These are phyloP conservation scores for Cinclus mexicanus DNA, from an alignment of 2,113 vertebrate species.

Conservation along the genomic window DNA sequence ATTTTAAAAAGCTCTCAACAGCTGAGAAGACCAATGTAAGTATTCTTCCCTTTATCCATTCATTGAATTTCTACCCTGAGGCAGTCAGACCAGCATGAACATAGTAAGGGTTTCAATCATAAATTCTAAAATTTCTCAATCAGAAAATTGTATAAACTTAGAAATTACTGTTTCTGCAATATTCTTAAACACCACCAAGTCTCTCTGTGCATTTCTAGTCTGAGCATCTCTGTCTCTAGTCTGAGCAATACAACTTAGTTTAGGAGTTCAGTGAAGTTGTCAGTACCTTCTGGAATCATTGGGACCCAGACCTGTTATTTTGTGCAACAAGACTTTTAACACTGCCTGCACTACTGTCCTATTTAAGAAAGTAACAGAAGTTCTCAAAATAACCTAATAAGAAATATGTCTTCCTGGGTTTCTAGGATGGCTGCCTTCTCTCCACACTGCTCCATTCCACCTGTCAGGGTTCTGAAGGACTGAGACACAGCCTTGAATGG, in stretches of 20 bases:
- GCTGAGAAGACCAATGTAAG: background rate
- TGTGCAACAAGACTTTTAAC: background rate
- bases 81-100: background rate
- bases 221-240: background rate
- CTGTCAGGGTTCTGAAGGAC: background rate
- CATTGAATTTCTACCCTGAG: background rate
- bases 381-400: background rate
- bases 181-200: background rate
- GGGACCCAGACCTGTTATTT: background rate
- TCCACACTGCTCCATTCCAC: background rate
- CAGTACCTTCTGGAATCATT: background rate
- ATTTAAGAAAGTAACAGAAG: background rate
- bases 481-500: background rate
- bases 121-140: background rate
- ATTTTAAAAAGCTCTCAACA: background rate
- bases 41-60: background rate
- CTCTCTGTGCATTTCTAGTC: background rate
- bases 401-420: background rate
- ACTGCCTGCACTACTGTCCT: background rate
- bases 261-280: background rate
- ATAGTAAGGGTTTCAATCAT: background rate
- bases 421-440: background rate
- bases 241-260: background rate
- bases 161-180: background rate
- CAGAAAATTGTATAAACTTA: background rate